These are phyloP conservation scores for Dendrocopos noguchii DNA, from an alignment of 2,113 vertebrate genomes.

Conservation along the genomic window DNA sequence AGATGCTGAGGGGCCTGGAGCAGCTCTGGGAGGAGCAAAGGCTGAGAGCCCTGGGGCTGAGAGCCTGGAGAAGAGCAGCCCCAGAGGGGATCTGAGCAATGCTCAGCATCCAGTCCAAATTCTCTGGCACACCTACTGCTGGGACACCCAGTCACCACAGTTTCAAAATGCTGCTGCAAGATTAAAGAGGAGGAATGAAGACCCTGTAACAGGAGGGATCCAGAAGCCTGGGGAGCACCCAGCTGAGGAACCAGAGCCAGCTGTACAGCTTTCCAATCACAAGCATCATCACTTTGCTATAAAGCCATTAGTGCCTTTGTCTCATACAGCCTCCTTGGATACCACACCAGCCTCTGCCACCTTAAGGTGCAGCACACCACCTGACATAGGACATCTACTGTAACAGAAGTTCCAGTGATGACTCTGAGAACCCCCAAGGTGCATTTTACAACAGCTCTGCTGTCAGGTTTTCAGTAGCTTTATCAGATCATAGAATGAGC, in stretches of 20 bases:
- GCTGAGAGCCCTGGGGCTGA: too few species aligned
- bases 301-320: neutral
- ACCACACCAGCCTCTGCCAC: neutral
- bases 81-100: too few species aligned
- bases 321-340: neutral
- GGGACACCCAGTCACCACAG: neutral
- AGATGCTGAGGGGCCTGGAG: too few species aligned
- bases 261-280: neutral
- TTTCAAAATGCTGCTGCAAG: neutral
- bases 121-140: accelerated
- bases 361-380: neutral
- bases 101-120: neutral
- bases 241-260: neutral
- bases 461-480: neutral
- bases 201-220: neutral
- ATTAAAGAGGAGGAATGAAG: accelerated
- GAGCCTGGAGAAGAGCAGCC: too few species aligned
- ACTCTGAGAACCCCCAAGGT: neutral
- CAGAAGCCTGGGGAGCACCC: neutral
- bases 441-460: neutral
- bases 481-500: neutral
- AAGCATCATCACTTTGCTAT: neutral
- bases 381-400: accelerated
- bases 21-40: too few species aligned
- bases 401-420: neutral